Conservation (phyloP, 2,888 invertebrate genomes). For the Tenthredo amoena region DNA sequence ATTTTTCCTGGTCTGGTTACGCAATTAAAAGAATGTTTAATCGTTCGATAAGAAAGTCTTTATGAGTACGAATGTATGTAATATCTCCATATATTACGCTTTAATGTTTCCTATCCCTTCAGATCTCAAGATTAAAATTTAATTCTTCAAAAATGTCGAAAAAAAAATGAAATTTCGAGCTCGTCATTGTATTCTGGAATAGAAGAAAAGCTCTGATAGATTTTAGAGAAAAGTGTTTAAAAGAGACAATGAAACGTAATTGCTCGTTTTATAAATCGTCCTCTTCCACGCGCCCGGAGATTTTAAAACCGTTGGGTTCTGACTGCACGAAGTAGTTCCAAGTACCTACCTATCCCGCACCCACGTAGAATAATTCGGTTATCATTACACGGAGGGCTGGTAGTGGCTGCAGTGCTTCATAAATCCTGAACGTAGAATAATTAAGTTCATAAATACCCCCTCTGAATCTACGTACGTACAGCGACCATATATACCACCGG, state of each 20-base stretch:
- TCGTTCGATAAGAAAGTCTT: neutral
- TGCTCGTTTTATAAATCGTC: neutral
- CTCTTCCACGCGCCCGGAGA: neutral
- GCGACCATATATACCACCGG: neutral
- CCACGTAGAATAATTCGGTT: neutral
- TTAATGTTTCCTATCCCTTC: no score
- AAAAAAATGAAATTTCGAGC: no score
- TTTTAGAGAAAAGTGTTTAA: neutral
- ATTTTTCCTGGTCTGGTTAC: neutral
- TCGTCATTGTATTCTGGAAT: no score
- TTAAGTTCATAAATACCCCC: slow-evolving; percentile 31
- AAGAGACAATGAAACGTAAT: neutral
- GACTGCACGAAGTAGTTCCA: neutral
- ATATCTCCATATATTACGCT: no score
- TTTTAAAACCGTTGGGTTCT: neutral
- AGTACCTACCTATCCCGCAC: neutral
- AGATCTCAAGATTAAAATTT: no score
- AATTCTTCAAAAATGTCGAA: no score
- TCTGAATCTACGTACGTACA: neutral
- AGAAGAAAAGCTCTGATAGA: neutral
- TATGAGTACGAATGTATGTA: neutral
- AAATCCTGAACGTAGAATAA: slow-evolving; percentile 9
- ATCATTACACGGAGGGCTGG: neutral
- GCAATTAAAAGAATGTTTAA: neutral
- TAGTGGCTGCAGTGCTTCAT: neutral